These are phyloP conservation scores for Anguilla obscura DNA, from an alignment of 2,797 vertebrate species.

Conservation along the genomic window DNA sequence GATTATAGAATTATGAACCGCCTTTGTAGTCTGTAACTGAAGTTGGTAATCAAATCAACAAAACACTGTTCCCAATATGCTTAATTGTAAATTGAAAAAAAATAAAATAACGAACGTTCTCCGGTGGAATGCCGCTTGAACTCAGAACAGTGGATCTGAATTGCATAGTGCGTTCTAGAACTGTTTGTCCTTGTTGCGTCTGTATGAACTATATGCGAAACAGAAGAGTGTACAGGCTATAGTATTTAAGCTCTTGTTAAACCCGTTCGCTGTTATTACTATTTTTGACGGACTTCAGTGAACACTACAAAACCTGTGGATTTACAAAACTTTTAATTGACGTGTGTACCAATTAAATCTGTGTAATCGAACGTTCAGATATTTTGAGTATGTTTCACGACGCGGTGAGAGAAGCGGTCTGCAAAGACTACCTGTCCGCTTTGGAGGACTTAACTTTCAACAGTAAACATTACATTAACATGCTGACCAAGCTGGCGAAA, in stretches of 20 bases:
- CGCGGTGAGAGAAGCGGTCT: slow-evolving; percentile 75
- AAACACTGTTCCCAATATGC: too few relatives aligned
- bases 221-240: neutral
- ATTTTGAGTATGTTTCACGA: slow-evolving; percentile 51
- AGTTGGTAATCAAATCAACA: too few relatives aligned
- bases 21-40: too few relatives aligned
- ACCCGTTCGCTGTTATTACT: neutral
- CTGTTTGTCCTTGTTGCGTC: neutral
- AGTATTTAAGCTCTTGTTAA: neutral
- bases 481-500: slow-evolving; percentile 84
- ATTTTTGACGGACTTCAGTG: neutral
- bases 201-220: neutral
- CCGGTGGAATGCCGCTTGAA: neutral
- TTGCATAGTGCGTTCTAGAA: neutral
- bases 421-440: slow-evolving; percentile 79
- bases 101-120: neutral
- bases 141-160: neutral
- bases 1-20: too few relatives aligned
- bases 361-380: neutral
- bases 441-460: slow-evolving; percentile 82
- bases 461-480: slow-evolving; percentile 84
- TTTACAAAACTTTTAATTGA: neutral
- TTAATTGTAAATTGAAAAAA: too few relatives aligned
- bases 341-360: neutral
- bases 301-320: neutral